A percentile compares a stretch with the other conserved stretches of the same genome.
These are phyloP conservation scores for Antrozous pallidus DNA, from an alignment of 2,797 vertebrate genomes.

Conservation along the genomic window DNA sequence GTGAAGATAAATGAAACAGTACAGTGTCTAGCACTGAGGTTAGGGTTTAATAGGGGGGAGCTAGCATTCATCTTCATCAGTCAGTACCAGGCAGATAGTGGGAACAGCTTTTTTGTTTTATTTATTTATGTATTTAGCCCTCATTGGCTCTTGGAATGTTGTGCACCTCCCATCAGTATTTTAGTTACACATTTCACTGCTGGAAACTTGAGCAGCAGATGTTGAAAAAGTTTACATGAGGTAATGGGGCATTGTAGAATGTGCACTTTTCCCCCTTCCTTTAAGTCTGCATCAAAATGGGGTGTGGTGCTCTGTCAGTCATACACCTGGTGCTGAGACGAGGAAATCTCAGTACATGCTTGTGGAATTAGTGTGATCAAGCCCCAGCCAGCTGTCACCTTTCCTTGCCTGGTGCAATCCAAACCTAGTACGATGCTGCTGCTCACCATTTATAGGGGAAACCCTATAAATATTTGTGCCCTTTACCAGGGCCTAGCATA, in stretches of 20 bases:
- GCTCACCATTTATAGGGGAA: not conserved
- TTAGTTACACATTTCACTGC: not conserved
- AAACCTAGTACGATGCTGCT: not conserved
- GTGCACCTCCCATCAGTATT: not conserved
- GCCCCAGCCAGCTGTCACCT: not conserved
- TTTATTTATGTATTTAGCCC: not conserved
- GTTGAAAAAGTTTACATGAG: not conserved
- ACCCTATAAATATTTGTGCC: not conserved
- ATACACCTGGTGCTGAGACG: not conserved
- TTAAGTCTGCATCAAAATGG: not conserved
- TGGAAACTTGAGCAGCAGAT: not conserved
- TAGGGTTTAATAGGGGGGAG: not conserved
- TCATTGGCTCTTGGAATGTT: not conserved
- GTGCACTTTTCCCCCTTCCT: not conserved
- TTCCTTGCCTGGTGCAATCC: not conserved
- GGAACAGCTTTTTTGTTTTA: not conserved
- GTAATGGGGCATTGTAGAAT: not conserved
- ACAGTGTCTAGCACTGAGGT: not conserved
- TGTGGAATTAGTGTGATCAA: not conserved
- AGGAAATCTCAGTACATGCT: not conserved
- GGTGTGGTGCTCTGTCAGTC: not conserved
- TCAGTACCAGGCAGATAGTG: not conserved
- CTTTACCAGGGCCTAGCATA: not conserved
- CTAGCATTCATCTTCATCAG: not conserved
- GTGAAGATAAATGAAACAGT: not conserved